phyloP scores from a whole-genome alignment of 2,113 vertebrate genomes.

The Nettapus auritus region DNA sequence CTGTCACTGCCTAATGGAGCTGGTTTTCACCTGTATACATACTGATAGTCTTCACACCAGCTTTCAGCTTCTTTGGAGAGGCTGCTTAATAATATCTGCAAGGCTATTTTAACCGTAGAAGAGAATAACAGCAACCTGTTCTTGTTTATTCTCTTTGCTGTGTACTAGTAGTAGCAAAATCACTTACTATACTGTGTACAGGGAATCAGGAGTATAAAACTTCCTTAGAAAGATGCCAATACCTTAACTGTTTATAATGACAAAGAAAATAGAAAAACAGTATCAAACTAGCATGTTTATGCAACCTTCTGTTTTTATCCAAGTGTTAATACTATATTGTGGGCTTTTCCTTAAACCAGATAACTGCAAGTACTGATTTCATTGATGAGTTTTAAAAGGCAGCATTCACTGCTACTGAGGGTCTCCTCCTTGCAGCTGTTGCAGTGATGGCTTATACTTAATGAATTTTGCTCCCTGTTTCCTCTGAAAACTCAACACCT shows the following conservation, averaged over 20 bases:
- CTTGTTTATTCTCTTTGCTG: neutral
- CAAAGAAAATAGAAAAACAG: neutral
- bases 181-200: neutral
- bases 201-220: constrained; percentile 4
- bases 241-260: neutral
- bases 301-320: constrained; percentile 20
- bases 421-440: constrained; percentile 72
- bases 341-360: constrained; percentile 41
- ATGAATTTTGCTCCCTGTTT: constrained; percentile 23
- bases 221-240: neutral
- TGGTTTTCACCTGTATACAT: neutral
- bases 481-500: constrained; percentile 28
- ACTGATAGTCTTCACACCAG: neutral
- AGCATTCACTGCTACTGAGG: constrained; percentile 64
- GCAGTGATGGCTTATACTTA: constrained; percentile 46
- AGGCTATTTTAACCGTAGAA: neutral
- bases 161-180: neutral
- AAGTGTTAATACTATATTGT: constrained; percentile 28
- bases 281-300: neutral
- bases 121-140: neutral
- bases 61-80: neutral
- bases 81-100: neutral
- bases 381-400: constrained; percentile 63
- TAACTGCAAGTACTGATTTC: constrained; percentile 55
- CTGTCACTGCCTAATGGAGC: neutral